Evolutionary conservation across 2,113 vertebrate species (phyloP), one percentile per base, ranked within the genome.

Genomic region (Nestor notabilis): DNA sequence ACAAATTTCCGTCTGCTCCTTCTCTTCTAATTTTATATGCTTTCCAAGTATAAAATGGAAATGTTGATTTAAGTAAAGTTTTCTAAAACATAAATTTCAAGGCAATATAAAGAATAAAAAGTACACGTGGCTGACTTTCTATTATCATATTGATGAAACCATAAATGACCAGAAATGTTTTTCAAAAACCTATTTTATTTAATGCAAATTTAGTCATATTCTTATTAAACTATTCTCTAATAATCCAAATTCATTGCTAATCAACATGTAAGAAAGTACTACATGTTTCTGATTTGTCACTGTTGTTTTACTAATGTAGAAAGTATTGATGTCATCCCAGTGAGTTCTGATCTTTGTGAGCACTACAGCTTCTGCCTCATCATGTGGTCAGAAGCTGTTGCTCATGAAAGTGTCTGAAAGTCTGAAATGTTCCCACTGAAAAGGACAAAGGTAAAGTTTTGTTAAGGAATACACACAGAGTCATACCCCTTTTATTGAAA

Each of bases 71-170:
- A 23, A 66, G 41, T 63, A 25, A 70, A 84, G 23, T 50, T 83
- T 85, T 82, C 52, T 82, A 83, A 91, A 87, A 65, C 75, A 35
- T 50, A 87, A 66, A 13, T 94, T 91, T 50, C 53, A 93, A 76
- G 83, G 70, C 25, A 79, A 76, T 58, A 82, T 33, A 64, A 83
- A 94, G 76, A 91, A 70, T 56, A 74, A 81, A 15, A 13, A 52
- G 39, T 60, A 94, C 58, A 95, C 55, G 44, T 81, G 79, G 24
- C 16, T 96, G 72, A 66, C 29, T 94, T 93, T 81, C 43, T 89
- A 70, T 80, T 88, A 88, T 86, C 55, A 83, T 85, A 81, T 13
- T 84, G 86, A 95, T 83, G 72, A 92, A 93, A 78, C 68, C 64
- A 50, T 71, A 90, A 87, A 25, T 43, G 15, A 27, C 44, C 46